Evolutionary conservation across 2,113 vertebrate species (phyloP).

Genomic region (Lamprologus ornatipinnis): DNA sequence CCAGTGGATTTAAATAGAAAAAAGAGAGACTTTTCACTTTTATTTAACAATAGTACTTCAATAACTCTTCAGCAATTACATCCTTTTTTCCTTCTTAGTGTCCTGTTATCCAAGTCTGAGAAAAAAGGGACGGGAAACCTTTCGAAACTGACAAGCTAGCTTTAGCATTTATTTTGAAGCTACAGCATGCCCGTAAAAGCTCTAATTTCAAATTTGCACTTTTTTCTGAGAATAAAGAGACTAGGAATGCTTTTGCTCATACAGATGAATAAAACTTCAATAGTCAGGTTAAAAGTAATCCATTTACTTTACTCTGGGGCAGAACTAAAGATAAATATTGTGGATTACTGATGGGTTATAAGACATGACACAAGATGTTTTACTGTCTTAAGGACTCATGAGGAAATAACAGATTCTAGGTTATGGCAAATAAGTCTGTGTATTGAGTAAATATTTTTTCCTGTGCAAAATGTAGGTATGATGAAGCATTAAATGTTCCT

Average conservation of each 20-base stretch:
- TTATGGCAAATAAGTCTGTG: not conserved
- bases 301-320: not conserved
- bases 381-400: not conserved
- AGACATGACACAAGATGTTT: not conserved
- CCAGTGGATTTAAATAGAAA: not conserved
- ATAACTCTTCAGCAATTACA: not conserved
- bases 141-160: not conserved
- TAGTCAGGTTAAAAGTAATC: not conserved
- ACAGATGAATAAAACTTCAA: not conserved
- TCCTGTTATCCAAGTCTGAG: not conserved
- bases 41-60: not conserved
- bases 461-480: not conserved
- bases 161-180: not conserved
- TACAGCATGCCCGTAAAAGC: not conserved
- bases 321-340: not conserved
- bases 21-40: not conserved
- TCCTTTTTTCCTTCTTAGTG: not conserved
- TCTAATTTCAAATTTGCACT: not conserved
- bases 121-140: not conserved
- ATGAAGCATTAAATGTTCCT: not conserved
- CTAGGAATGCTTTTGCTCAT: not conserved
- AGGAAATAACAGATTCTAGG: not conserved
- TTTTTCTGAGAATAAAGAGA: not conserved
- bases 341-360: not conserved
- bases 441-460: not conserved